These are phyloP conservation scores for Lapara coniferarum DNA, from an alignment of 2,888 invertebrate genomes.

Conservation along the genomic window DNA sequence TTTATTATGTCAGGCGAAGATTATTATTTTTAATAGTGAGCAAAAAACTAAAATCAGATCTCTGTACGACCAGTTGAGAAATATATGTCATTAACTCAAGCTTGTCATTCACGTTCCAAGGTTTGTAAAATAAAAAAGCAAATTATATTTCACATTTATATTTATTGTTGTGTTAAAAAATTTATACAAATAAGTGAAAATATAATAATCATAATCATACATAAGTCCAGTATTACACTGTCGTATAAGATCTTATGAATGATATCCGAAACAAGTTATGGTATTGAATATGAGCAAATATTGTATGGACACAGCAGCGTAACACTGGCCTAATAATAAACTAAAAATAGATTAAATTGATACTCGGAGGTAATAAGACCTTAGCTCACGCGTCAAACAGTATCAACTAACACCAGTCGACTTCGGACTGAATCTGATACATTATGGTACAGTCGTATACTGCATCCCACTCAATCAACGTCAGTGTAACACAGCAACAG, in stretches of 20 bases:
- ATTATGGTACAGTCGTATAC: conserved; percentile 52
- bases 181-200: conserved; percentile 82
- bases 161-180: conserved; percentile 83
- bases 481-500: conserved; percentile 71
- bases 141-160: conserved; percentile 77
- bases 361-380: conserved; percentile 83
- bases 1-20: conserved; percentile 53
- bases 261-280: conserved; percentile 35
- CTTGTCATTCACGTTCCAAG: neutral
- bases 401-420: conserved; percentile 79
- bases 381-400: conserved; percentile 73
- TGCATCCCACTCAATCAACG: conserved; percentile 42
- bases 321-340: conserved; percentile 62
- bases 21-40: conserved; percentile 51
- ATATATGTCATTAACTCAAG: conserved; percentile 50
- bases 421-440: conserved; percentile 57
- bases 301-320: conserved; percentile 48
- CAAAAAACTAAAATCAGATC: conserved; percentile 54
- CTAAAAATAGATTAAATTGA: conserved; percentile 80
- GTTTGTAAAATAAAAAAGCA: conserved; percentile 60
- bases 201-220: conserved; percentile 77
- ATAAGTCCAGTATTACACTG: conserved; percentile 65
- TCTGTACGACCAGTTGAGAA: conserved; percentile 59
- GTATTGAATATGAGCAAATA: conserved; percentile 31
- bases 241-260: conserved; percentile 43